phyloP scores from a whole-genome alignment of 2,888 invertebrate genomes.

The Platynereis dumerilii region DNA sequence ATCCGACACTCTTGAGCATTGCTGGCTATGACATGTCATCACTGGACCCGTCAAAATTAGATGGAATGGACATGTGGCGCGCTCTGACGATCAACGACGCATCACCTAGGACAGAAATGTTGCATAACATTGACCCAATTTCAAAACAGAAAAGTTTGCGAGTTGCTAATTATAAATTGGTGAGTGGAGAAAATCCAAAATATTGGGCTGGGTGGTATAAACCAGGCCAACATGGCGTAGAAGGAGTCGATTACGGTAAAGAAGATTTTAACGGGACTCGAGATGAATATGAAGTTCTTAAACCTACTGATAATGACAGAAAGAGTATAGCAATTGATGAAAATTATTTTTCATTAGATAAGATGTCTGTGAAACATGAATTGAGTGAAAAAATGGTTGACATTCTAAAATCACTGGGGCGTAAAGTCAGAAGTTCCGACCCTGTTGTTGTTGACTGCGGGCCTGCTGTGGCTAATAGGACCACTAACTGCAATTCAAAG shows the following conservation, averaged over 20 bases:
- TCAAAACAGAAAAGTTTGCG: constrained; percentile 44
- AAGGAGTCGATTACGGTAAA: neutral
- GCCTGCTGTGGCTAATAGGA: constrained; percentile 51
- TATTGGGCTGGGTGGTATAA: constrained; percentile 34
- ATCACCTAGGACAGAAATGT: constrained; percentile 18
- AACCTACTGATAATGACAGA: no score
- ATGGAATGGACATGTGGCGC: constrained; percentile 81
- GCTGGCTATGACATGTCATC: constrained; percentile 67
- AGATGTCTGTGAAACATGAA: neutral
- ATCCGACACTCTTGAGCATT: constrained; percentile 81
- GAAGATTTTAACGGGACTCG: no score
- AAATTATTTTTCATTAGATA: neutral
- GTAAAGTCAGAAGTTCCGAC: neutral
- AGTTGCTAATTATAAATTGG: constrained; percentile 53
- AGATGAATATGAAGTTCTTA: neutral
- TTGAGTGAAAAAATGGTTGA: neutral
- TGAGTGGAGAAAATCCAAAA: constrained; percentile 40
- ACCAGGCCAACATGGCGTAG: constrained; percentile 15
- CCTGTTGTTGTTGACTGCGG: constrained; percentile 52
- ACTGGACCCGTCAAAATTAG: constrained; percentile 59
- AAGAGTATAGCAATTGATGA: neutral
- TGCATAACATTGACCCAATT: constrained; percentile 55
- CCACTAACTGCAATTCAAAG: constrained; percentile 71
- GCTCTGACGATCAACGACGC: constrained; percentile 70
- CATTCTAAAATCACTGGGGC: neutral